A percentile compares a stretch with the other conserved stretches of the same genome.
phyloP scores from a whole-genome alignment of 2,797 vertebrate genomes.

The Spinus olivaceus region DNA sequence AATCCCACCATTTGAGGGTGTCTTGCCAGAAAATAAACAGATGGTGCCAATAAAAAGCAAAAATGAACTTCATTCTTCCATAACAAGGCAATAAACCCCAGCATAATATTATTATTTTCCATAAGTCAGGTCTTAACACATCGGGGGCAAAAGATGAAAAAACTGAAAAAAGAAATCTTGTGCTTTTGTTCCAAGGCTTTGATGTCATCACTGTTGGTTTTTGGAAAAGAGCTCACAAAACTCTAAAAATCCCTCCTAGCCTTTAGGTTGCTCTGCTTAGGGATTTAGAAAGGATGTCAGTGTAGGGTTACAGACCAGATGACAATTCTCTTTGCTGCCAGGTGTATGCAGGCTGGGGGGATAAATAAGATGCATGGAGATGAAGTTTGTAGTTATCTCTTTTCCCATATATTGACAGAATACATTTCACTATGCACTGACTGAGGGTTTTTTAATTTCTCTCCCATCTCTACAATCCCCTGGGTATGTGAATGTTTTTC shows the following conservation, averaged over 20 bases:
- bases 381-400: slow-evolving; percentile 7
- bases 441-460: not conserved
- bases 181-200: slow-evolving; percentile 46
- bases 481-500: slow-evolving; percentile 4
- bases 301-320: slow-evolving; percentile 3
- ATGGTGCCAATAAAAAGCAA: slow-evolving; percentile 66
- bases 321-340: slow-evolving; percentile 29
- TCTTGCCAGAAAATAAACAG: slow-evolving; percentile 65
- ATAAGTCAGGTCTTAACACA: slow-evolving; percentile 36
- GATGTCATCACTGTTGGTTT: slow-evolving; percentile 23
- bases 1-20: not conserved
- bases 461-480: not conserved
- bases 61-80: slow-evolving; percentile 60
- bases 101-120: slow-evolving; percentile 66
- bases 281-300: slow-evolving; percentile 5
- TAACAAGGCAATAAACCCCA: slow-evolving; percentile 56
- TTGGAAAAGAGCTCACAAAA: not conserved
- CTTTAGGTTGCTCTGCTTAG: not conserved
- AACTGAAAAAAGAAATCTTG: not conserved
- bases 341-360: not conserved
- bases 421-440: not conserved
- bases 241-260: not conserved
- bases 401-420: slow-evolving; percentile 28
- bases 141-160: not conserved
- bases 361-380: slow-evolving; percentile 32